Percentiles rank a stretch among this genome's conserved stretches.
Evolutionary conservation across 2,797 vertebrate species (phyloP).

Genomic region (Diceros bicornis): DNA sequence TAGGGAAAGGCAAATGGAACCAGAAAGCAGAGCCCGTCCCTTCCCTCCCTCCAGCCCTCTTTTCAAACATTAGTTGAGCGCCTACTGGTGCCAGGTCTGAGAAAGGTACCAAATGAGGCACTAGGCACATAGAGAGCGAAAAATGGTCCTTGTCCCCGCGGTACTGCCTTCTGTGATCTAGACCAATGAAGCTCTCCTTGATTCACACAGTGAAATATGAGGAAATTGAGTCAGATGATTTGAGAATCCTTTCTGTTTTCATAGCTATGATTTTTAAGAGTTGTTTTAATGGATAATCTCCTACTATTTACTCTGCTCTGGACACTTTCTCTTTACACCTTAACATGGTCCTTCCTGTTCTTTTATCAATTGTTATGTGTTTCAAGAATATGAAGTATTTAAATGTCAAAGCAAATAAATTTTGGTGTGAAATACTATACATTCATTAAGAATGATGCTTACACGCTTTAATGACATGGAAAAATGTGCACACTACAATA

Average conservation of each 20-base stretch:
- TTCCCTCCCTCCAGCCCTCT: neutral
- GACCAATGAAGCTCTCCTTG: neutral
- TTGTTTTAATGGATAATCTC: neutral
- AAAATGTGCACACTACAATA: neutral
- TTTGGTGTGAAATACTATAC: neutral
- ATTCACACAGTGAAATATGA: neutral
- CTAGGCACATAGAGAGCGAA: neutral
- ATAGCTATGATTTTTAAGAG: slow-evolving; percentile 29
- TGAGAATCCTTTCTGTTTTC: slow-evolving; percentile 29
- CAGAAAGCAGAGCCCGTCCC: neutral
- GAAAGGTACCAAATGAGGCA: neutral
- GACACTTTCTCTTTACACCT: slow-evolving; percentile 40
- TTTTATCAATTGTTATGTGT: neutral
- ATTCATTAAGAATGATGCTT: slow-evolving; percentile 28
- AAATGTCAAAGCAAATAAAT: slow-evolving; percentile 60
- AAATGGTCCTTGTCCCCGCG: neutral
- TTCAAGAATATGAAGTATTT: slow-evolving; percentile 55
- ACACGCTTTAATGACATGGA: neutral
- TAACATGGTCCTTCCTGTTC: slow-evolving; percentile 11
- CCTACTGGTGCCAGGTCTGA: neutral
- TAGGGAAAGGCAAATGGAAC: neutral
- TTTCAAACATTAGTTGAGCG: neutral
- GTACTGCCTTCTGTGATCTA: neutral
- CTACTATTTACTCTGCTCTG: neutral
- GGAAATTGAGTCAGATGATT: neutral